Evolutionary conservation across 30 jellyfish, hydroid and myxozoan genomes (phyloP), one percentile per base, ranked within the genome.

Genomic region (Cassiopea andromeda): DNA sequence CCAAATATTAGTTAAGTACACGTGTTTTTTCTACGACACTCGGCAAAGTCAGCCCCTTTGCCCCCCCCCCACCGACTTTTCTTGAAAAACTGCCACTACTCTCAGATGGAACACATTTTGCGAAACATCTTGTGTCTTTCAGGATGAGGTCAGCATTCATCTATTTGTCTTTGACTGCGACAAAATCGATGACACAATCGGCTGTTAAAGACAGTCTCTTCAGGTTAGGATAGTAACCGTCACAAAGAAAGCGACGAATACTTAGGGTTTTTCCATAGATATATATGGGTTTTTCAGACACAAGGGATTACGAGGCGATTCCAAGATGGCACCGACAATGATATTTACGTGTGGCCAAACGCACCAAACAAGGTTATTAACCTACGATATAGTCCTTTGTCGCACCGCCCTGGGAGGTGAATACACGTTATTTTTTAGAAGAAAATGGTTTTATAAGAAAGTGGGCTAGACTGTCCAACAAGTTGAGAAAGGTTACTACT

Each of bases 211-310:
- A 54, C 79, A 70, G 79, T 12, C 79, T 17, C 7, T 70, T 4
- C 57, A 19, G 79, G 79, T 70, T 70, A 19, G 54, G 50, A 16
- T 47, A 69, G 86, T 8, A 54, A 77, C 73, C 86, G 58, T 77
- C 48, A 47, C 86, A 77, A 77, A 77, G 86, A 48, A 10, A 77
- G 86, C 86, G 86, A 77, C 86, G 54, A 1, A 50, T 70, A 70
- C n/a, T 70, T 70, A 70, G 3, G 79, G 79, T 8, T 70, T 50
- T 19, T 15, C n/a, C n/a, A n/a, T n/a, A n/a, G n/a, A n/a, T n/a
- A n/a, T n/a, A n/a, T n/a, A n/a, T n/a, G n/a, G n/a, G n/a, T n/a
- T n/a, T n/a, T n/a, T n/a, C 79, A 70, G 79, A 43, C 79, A 7
- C 3, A 17, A 70, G 5, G 79, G 79, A 70, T 70, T 70, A 19